Conservation (phyloP, 2,113 vertebrate species). For the Clarias gariepinus region DNA sequence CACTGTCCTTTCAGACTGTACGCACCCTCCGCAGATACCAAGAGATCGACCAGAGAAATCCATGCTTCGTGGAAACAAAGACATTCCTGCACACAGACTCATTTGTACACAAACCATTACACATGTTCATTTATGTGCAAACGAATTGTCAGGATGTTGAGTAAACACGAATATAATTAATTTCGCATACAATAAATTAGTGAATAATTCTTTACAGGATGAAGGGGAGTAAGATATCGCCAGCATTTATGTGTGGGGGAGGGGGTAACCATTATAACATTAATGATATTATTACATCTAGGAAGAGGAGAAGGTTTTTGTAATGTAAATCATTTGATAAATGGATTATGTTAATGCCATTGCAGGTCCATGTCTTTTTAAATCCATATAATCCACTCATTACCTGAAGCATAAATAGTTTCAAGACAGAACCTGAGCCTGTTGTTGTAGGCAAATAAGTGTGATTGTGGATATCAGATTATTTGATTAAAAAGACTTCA, state of each 20-base stretch:
- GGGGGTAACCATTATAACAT: conserved; percentile 35
- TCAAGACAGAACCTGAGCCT: conserved; percentile 65
- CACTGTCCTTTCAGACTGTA: conserved; percentile 73
- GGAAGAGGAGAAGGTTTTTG: conserved; percentile 37
- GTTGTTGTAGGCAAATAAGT: conserved; percentile 66
- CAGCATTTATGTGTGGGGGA: not conserved
- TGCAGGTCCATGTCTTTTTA: conserved; percentile 29
- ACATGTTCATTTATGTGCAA: conserved; percentile 1
- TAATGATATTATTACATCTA: conserved; percentile 18
- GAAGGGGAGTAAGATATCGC: not conserved
- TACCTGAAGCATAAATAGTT: not conserved
- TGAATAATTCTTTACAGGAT: not conserved
- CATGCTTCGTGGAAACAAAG: not conserved
- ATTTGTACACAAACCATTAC: not conserved
- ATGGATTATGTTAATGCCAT: conserved; percentile 25
- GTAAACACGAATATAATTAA: not conserved
- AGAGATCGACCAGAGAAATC: not conserved
- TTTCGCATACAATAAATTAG: not conserved
- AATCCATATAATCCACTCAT: conserved; percentile 13
- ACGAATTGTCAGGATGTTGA: not conserved
- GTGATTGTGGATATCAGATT: conserved; percentile 74
- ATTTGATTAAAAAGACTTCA: conserved; percentile 65
- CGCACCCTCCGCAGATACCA: conserved; percentile 13
- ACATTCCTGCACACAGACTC: not conserved
- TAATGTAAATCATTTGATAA: conserved; percentile 40